A percentile compares a stretch with the other conserved stretches of the same genome.
These are phyloP conservation scores for Styela clava DNA, from an alignment of 23 tunicate genomes.

Conservation along the genomic window DNA sequence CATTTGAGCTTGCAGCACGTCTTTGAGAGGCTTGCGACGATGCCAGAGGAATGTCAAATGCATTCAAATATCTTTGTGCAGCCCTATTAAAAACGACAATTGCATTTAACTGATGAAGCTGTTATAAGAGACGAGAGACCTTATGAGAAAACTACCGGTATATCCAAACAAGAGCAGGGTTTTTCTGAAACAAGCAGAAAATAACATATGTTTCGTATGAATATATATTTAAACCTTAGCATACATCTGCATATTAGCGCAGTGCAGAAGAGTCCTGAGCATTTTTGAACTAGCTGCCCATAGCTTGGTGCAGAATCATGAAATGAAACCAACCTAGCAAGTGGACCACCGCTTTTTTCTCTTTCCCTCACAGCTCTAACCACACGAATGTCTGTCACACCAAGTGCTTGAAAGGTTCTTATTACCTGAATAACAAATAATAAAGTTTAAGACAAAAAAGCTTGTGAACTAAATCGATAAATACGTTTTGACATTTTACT, in stretches of 20 bases:
- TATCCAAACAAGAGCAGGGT: too few relatives aligned
- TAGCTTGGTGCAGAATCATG: background rate
- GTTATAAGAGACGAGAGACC: too few relatives aligned
- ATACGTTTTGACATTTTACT: too few relatives aligned
- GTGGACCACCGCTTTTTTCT: constrained; percentile 64
- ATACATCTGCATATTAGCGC: too few relatives aligned
- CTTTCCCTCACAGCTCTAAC: constrained; percentile 75
- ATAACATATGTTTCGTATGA: too few relatives aligned
- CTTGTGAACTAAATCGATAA: background rate
- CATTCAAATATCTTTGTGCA: background rate
- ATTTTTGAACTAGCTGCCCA: too few relatives aligned
- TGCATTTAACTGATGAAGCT: background rate
- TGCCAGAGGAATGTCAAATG: background rate
- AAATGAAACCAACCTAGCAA: constrained; percentile 35
- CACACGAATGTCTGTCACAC: constrained; percentile 73
- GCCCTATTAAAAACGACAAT: background rate
- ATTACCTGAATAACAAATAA: constrained; percentile 36
- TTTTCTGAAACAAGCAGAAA: too few relatives aligned
- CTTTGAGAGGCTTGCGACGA: background rate
- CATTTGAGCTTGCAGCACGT: background rate
- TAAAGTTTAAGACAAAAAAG: background rate
- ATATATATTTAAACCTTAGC: too few relatives aligned
- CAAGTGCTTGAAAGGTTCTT: constrained; percentile 68
- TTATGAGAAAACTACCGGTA: too few relatives aligned
- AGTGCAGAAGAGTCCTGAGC: too few relatives aligned